Conservation (phyloP, 2,113 vertebrate genomes). For the Chaetorhynchus papuensis region DNA sequence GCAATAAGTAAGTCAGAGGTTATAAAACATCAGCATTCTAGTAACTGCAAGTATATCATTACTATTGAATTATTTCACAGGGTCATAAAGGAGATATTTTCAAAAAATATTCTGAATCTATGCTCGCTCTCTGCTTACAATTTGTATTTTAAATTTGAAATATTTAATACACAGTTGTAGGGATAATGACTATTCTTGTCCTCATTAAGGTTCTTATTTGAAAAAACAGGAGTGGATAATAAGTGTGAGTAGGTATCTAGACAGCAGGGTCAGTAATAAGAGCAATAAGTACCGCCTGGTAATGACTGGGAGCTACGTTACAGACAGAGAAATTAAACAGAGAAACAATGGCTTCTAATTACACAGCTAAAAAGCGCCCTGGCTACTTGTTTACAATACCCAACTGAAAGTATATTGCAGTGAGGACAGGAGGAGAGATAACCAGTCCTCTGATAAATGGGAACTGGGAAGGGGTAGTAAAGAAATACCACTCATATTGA, state of each 20-base stretch:
- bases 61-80: background rate
- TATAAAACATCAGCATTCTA: background rate
- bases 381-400: background rate
- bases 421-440: background rate
- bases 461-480: background rate
- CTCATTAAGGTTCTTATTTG: background rate
- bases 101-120: background rate
- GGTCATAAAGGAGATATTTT: background rate
- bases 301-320: background rate
- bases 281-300: background rate
- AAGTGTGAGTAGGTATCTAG: background rate
- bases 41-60: background rate
- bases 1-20: background rate
- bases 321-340: conserved; percentile 12
- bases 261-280: background rate
- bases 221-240: background rate
- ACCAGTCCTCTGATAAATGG: background rate
- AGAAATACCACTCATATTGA: background rate
- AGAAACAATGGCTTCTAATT: background rate
- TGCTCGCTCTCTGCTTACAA: background rate
- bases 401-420: background rate
- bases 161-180: background rate
- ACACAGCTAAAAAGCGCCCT: background rate
- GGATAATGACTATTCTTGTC: background rate
- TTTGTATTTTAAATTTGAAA: background rate